Conservation (phyloP, 2,888 invertebrate genomes). For the Ophioninae sp. region DNA sequence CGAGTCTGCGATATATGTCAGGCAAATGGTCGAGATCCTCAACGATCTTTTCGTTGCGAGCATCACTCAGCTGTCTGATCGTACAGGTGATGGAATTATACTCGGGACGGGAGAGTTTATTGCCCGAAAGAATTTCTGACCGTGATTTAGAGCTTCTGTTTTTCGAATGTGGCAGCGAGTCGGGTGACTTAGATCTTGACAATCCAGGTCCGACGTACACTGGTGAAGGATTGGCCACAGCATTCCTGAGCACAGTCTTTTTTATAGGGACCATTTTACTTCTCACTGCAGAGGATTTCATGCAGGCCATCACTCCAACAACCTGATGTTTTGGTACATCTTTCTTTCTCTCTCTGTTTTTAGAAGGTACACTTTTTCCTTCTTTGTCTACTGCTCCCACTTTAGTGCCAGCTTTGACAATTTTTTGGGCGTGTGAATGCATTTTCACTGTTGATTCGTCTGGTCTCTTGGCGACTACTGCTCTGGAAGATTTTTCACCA, state of each 20-base stretch:
- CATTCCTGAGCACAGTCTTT: slow-evolving; percentile 46
- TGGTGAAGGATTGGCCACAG: slow-evolving; percentile 34
- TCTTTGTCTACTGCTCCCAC: neutral
- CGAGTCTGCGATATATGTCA: slow-evolving; percentile 66
- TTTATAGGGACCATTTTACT: slow-evolving; percentile 34
- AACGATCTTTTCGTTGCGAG: slow-evolving; percentile 68
- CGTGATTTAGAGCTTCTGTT: slow-evolving; percentile 16
- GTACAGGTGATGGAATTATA: slow-evolving; percentile 76
- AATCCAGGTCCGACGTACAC: slow-evolving; percentile 67
- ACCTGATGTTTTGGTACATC: neutral
- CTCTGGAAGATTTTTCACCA: neutral
- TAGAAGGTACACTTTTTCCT: neutral
- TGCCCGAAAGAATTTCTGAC: slow-evolving; percentile 49
- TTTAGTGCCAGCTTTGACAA: neutral
- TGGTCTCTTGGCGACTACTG: neutral
- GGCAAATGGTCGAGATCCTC: slow-evolving; percentile 71
- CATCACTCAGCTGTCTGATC: slow-evolving; percentile 71
- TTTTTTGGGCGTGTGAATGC: neutral
- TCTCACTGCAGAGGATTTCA: slow-evolving; percentile 17
- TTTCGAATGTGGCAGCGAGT: neutral
- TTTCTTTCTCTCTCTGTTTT: neutral
- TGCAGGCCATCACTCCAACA: slow-evolving; percentile 50
- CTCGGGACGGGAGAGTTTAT: slow-evolving; percentile 71
- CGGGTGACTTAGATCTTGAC: slow-evolving; percentile 28
- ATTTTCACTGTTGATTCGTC: neutral